Percentiles rank a stretch among this genome's conserved stretches.
These are phyloP conservation scores for Deladenus siricidicola DNA, from an alignment of 2,888 invertebrate genomes.

Conservation along the genomic window DNA sequence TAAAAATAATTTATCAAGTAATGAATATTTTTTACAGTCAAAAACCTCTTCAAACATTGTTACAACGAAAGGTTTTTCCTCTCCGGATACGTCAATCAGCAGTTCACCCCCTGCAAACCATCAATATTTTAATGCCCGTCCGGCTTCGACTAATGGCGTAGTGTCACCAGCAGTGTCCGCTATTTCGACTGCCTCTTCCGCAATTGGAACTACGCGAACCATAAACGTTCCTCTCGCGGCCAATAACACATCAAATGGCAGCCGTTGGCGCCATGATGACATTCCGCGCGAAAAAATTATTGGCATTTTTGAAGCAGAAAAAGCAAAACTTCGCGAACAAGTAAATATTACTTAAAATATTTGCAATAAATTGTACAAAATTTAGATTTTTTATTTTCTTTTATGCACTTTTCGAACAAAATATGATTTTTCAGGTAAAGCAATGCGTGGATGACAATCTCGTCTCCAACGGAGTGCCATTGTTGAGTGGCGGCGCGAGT, in stretches of 20 bases:
- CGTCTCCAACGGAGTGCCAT: background rate
- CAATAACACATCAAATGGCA: conserved; percentile 11
- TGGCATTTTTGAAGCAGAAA: conserved; percentile 84
- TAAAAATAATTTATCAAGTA: too few species aligned
- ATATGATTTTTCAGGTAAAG: background rate
- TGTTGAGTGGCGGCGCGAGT: conserved; percentile 5
- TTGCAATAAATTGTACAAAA: background rate
- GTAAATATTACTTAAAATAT: conserved; percentile 22
- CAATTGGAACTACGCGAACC: too few species aligned
- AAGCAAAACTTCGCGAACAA: conserved; percentile 76
- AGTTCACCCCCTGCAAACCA: too few species aligned
- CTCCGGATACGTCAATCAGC: too few species aligned
- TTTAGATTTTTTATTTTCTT: background rate
- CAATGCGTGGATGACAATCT: background rate
- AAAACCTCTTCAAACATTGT: too few species aligned
- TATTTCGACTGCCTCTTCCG: too few species aligned
- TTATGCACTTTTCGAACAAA: background rate
- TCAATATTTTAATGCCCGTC: too few species aligned
- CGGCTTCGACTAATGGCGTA: too few species aligned
- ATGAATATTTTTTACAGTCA: too few species aligned
- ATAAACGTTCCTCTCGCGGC: too few species aligned
- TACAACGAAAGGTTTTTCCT: too few species aligned
- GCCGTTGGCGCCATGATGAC: conserved; percentile 78
- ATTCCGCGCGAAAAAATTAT: conserved; percentile 89
- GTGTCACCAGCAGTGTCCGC: too few species aligned